Evolutionary conservation across 53 echinoderm and acorn worm genomes (phyloP), one percentile per base, ranked within the genome.

Genomic region (Holothuria leucospilota): DNA sequence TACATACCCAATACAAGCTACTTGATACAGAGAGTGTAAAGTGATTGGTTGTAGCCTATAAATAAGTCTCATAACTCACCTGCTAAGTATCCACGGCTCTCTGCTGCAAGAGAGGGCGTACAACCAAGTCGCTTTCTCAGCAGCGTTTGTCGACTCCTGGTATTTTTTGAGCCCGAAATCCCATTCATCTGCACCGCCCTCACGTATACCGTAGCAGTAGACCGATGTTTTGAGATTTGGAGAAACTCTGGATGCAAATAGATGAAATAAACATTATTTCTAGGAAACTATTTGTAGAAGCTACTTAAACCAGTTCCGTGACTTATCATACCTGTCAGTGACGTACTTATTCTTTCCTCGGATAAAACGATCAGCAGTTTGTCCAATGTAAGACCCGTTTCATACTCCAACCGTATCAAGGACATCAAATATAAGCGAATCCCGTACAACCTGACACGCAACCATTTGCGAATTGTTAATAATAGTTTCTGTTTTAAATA

Each of bases 201-300:
- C 89, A 6, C 89, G 89, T 26, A 94, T 92, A 18, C 92, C 94
- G 39, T 94, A 78, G 53, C 94, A 94, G 41, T 94, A 94, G 14
- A 87, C 92, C 0, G 88, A 81, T 6, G 94, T 84, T 80, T 86
- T 84, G 81, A 94, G 79, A 56, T 94, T 94, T 16, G 94, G 92
- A 13, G 91, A 82, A 12, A 94, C 78, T 63, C 84, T 83, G 30
- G 21, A 29, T 18, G 39, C 11, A 60, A 20, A 62, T 13, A 77
- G 51, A 21, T 0, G 25, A 30, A 34, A 70, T 9, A 2, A 29
- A 72, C 1, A 56, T 56, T 18, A 56, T 16, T 56, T 56, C 56
- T 56, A 4, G 5, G 4, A 15, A 18, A 18, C 56, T 16, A 18
- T 56, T 56, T 15, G 56, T 56, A 4, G 56, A 56, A 56, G 15